phyloP scores from a whole-genome alignment of 2,797 vertebrate species.

The Enteromius treurensis region DNA sequence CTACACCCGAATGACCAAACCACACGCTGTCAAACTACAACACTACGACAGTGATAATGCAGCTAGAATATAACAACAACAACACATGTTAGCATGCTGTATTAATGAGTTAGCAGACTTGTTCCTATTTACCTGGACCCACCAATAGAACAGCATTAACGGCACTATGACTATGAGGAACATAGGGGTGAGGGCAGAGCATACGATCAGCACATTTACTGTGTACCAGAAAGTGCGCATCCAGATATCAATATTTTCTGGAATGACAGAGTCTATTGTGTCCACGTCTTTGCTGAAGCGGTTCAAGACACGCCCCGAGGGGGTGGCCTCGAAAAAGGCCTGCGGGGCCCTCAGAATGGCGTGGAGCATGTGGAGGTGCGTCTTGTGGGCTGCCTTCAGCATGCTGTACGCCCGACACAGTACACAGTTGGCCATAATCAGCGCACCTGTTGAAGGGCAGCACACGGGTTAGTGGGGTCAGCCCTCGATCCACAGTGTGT shows the following conservation, averaged over 20 bases:
- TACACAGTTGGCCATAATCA: constrained; percentile 79
- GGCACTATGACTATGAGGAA: constrained; percentile 84
- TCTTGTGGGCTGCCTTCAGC: constrained; percentile 77
- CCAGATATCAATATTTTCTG: constrained; percentile 85
- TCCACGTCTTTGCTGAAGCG: constrained; percentile 86
- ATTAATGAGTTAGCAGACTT: constrained; percentile 78
- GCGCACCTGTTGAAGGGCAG: constrained; percentile 74
- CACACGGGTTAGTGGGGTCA: constrained; percentile 26
- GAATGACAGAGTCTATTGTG: constrained; percentile 80
- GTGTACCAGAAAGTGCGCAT: constrained; percentile 88
- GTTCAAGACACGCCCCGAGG: constrained; percentile 81
- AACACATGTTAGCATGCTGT: constrained; percentile 62
- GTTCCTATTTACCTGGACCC: constrained; percentile 86
- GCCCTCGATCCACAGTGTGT: neutral
- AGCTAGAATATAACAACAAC: constrained; percentile 40
- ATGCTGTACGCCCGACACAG: constrained; percentile 79
- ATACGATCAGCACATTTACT: constrained; percentile 84
- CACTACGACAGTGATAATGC: constrained; percentile 59
- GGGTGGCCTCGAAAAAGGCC: constrained; percentile 82
- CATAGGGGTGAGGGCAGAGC: constrained; percentile 83
- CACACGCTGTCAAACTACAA: constrained; percentile 61
- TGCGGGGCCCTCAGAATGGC: constrained; percentile 80
- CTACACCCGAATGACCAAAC: constrained; percentile 55
- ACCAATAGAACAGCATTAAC: constrained; percentile 86
- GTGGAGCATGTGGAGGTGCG: constrained; percentile 79